Evolutionary conservation across 2,888 invertebrate species (phyloP).

Genomic region (Rhagonycha lutea): DNA sequence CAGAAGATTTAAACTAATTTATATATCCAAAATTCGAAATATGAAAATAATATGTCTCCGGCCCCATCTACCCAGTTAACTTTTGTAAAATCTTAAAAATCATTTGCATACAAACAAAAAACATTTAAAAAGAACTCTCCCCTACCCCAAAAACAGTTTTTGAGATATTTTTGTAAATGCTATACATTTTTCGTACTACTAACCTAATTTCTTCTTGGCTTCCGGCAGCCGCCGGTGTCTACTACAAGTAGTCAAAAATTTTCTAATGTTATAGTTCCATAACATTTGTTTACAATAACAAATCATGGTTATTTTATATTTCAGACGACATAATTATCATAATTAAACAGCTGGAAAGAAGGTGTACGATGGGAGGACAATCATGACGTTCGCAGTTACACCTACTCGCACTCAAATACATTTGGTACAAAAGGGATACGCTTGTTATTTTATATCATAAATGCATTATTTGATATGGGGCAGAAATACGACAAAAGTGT

Average conservation of each 20-base stretch:
- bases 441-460: constrained; percentile 28
- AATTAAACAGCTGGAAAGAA: constrained; percentile 12
- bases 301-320: neutral
- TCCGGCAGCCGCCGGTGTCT: no score
- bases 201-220: no score
- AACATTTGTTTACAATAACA: neutral
- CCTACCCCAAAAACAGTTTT: no score
- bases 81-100: no score
- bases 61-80: no score
- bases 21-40: no score
- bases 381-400: constrained; percentile 11
- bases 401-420: constrained; percentile 10
- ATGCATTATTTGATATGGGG: constrained; percentile 17
- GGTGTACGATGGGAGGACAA: constrained; percentile 4
- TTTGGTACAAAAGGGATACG: constrained; percentile 19
- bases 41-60: no score
- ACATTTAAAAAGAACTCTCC: no score
- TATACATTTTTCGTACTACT: no score
- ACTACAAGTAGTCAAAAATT: neutral
- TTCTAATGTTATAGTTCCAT: neutral
- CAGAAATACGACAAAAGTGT: constrained; percentile 7
- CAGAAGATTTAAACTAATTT: no score
- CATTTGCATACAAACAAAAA: no score
- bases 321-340: neutral
- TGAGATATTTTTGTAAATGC: no score